Conservation (phyloP, 2,797 vertebrate genomes). For the Pseudochaenichthys georgianus region DNA sequence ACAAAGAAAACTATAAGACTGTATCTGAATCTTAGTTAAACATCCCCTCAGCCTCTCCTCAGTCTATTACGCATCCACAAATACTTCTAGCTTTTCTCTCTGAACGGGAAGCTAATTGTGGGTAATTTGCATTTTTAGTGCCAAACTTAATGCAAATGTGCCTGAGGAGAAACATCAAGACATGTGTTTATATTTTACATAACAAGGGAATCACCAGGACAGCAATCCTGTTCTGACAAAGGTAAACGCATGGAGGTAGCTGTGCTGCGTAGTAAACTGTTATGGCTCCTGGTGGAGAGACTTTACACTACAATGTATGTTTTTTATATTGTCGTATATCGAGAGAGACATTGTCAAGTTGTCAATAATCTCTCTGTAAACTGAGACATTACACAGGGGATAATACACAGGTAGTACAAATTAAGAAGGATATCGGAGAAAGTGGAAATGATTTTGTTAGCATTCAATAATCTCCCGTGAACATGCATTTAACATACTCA, state of each 20-base stretch:
- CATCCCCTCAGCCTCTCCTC: slow-evolving; percentile 21
- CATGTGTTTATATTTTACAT: slow-evolving; percentile 35
- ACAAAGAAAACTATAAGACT: neutral
- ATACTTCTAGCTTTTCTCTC: slow-evolving; percentile 9
- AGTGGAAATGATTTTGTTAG: too few species aligned
- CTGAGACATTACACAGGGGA: neutral
- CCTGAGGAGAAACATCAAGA: slow-evolving; percentile 42
- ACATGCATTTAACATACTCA: neutral
- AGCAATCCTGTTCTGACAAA: slow-evolving; percentile 15
- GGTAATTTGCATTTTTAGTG: slow-evolving; percentile 59
- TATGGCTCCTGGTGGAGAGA: slow-evolving; percentile 18
- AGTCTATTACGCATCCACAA: neutral
- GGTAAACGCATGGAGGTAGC: slow-evolving; percentile 24
- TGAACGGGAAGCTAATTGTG: slow-evolving; percentile 33
- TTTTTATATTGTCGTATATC: slow-evolving; percentile 16
- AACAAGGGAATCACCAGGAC: slow-evolving; percentile 27
- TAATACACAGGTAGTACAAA: neutral
- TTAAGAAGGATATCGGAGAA: neutral
- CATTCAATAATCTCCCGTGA: neutral
- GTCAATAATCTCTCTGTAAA: neutral
- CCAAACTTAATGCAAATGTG: slow-evolving; percentile 35
- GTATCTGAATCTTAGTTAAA: slow-evolving; percentile 8
- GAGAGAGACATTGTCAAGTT: neutral
- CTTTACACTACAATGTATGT: slow-evolving; percentile 12
- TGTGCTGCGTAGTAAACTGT: slow-evolving; percentile 31